These are phyloP conservation scores for Parnassius mnemosyne DNA, from an alignment of 2,888 invertebrate genomes.

Conservation along the genomic window DNA sequence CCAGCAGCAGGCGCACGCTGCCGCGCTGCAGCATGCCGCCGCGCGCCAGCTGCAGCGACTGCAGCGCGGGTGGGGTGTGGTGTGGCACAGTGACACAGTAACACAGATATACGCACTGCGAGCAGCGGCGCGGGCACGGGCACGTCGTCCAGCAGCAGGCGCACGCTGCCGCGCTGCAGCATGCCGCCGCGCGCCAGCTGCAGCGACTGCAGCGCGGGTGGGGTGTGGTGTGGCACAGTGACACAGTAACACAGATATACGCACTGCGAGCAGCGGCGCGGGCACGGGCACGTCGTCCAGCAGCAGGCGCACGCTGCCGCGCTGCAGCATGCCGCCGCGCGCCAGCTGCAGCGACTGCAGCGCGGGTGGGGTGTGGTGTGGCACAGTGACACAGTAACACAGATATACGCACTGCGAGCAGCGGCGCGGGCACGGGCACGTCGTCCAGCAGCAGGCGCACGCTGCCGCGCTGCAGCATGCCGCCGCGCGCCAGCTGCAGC, in stretches of 20 bases:
- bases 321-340: conserved; percentile 37
- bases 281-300: not conserved
- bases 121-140: not conserved
- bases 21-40: conserved; percentile 37
- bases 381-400: too few species aligned
- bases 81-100: too few species aligned
- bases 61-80: too few species aligned
- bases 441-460: conserved; percentile 41
- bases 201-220: too few species aligned
- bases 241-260: conserved; percentile 22
- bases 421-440: conserved; percentile 28
- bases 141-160: too few species aligned
- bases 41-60: not conserved
- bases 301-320: too few species aligned
- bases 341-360: too few species aligned
- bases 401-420: conserved; percentile 36
- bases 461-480: conserved; percentile 52
- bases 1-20: too few species aligned
- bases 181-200: conserved; percentile 36
- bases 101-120: conserved; percentile 34
- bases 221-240: too few species aligned
- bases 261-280: conserved; percentile 26
- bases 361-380: too few species aligned
- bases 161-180: not conserved
- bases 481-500: conserved; percentile 46